phyloP scores from a whole-genome alignment of 1,140 invertebrate species.

The Cardiocondyla obscurior region DNA sequence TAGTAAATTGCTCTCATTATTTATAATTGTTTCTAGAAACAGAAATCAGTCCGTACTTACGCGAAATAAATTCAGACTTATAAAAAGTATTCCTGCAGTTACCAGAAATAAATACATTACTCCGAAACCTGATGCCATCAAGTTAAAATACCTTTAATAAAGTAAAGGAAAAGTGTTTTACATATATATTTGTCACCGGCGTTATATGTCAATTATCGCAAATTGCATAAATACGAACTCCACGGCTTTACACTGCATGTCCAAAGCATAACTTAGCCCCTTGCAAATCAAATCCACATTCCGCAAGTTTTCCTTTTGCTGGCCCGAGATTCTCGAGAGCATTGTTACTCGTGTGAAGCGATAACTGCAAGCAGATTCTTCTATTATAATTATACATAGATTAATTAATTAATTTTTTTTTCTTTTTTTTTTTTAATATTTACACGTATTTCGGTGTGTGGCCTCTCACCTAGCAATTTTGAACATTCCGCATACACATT shows the following conservation, averaged over 20 bases:
- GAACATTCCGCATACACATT: conserved; percentile 8
- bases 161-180: background rate
- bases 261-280: background rate
- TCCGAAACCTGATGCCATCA: background rate
- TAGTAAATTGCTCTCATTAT: background rate
- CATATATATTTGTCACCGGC: background rate
- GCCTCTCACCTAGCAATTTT: conserved; percentile 3
- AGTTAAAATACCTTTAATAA: background rate
- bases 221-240: background rate
- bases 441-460: too few relatives aligned
- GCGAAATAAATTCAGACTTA: background rate
- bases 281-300: background rate
- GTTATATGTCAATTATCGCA: background rate
- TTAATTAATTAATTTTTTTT: background rate
- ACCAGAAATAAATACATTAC: background rate
- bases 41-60: background rate
- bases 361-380: background rate
- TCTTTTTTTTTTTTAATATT: background rate
- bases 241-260: conserved; percentile 18
- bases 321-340: background rate
- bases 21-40: background rate
- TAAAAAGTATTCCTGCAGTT: background rate
- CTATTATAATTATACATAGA: background rate
- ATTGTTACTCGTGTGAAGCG: background rate
- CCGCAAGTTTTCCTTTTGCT: background rate